Percentiles rank a stretch among this genome's conserved stretches.
phyloP scores from a whole-genome alignment of 2,797 vertebrate species.

The Sandelia bainsii region DNA sequence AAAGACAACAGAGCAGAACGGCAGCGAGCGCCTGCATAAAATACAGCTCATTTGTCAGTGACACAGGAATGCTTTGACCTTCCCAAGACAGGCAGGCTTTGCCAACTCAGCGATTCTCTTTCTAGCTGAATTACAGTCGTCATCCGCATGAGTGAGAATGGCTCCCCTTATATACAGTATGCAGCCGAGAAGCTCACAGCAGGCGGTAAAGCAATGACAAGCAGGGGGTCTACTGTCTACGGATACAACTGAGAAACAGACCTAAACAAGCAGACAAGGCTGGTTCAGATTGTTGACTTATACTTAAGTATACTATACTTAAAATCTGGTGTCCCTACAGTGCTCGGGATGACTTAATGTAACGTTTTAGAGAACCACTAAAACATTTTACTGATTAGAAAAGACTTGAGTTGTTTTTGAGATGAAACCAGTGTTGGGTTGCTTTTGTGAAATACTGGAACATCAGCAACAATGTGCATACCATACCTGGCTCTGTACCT shows the following conservation, averaged over 20 bases:
- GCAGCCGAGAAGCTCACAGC: slow-evolving; percentile 8
- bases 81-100: slow-evolving; percentile 65
- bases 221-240: not conserved
- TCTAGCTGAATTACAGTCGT: slow-evolving; percentile 66
- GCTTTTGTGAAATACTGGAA: too few relatives aligned
- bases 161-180: slow-evolving; percentile 12
- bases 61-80: slow-evolving; percentile 74
- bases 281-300: too few relatives aligned
- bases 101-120: slow-evolving; percentile 71
- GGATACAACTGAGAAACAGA: not conserved
- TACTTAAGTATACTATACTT: too few relatives aligned
- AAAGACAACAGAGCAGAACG: slow-evolving; percentile 67
- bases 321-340: too few relatives aligned
- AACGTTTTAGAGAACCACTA: too few relatives aligned
- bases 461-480: too few relatives aligned
- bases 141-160: slow-evolving; percentile 67
- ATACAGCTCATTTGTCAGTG: slow-evolving; percentile 74
- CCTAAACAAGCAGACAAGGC: too few relatives aligned
- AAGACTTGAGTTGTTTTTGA: too few relatives aligned
- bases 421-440: too few relatives aligned
- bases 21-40: slow-evolving; percentile 46
- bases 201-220: not conserved
- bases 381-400: too few relatives aligned
- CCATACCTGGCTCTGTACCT: too few relatives aligned
- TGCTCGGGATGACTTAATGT: too few relatives aligned